These are phyloP conservation scores for Diachasma alloeum DNA, from an alignment of 1,140 invertebrate genomes.

Conservation along the genomic window DNA sequence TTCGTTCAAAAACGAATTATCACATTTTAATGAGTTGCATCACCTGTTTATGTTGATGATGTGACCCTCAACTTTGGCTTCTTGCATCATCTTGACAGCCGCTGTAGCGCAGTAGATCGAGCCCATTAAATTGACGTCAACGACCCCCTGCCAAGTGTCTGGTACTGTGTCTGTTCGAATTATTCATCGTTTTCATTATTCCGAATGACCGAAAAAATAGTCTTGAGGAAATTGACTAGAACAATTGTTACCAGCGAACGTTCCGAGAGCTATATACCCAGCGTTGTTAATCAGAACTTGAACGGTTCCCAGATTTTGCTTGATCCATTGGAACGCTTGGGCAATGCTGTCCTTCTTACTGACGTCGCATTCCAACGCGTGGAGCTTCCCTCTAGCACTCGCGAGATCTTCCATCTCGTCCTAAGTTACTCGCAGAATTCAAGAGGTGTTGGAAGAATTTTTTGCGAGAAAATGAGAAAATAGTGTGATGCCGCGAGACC, in stretches of 20 bases:
- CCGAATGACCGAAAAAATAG: too few species aligned
- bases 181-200: not conserved
- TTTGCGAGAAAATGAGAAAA: too few species aligned
- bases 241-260: constrained; percentile 47
- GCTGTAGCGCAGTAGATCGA: constrained; percentile 67
- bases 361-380: constrained; percentile 68
- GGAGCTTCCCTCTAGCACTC: constrained; percentile 45
- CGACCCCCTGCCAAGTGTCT: constrained; percentile 16
- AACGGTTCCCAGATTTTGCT: constrained; percentile 67
- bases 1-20: too few species aligned
- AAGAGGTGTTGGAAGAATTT: not conserved
- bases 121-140: constrained; percentile 68
- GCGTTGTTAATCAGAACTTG: constrained; percentile 77
- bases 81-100: constrained; percentile 69
- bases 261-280: constrained; percentile 59
- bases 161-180: constrained; percentile 4
- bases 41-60: constrained; percentile 73
- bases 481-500: too few species aligned
- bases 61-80: constrained; percentile 70
- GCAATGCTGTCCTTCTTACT: constrained; percentile 68
- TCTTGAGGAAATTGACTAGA: too few species aligned
- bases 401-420: not conserved
- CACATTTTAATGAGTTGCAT: too few species aligned
- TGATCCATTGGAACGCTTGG: constrained; percentile 68
- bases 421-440: not conserved